Percentiles rank a stretch among this genome's conserved stretches.
phyloP scores from a whole-genome alignment of 2,113 vertebrate genomes.

The Athene noctua region DNA sequence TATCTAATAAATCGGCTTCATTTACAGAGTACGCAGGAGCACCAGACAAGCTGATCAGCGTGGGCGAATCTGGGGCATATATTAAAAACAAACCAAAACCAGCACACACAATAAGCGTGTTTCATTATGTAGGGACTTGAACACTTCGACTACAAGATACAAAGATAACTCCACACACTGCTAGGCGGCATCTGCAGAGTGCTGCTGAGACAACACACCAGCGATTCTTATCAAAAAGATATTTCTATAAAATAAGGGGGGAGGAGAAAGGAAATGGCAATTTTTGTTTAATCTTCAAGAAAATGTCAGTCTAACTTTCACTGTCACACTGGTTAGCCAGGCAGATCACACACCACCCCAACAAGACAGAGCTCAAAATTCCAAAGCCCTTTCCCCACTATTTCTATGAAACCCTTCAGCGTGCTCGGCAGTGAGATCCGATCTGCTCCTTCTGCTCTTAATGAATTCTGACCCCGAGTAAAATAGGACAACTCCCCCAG shows the following conservation, averaged over 20 bases:
- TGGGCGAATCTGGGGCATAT: conserved; percentile 16
- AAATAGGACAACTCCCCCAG: neutral
- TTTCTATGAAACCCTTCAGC: neutral
- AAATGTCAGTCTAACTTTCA: neutral
- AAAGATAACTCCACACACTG: neutral
- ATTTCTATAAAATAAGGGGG: neutral
- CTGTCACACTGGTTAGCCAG: neutral
- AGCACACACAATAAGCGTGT: neutral
- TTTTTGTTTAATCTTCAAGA: neutral
- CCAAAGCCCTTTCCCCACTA: neutral
- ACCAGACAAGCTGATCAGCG: neutral
- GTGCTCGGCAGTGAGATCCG: neutral
- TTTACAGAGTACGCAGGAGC: conserved; percentile 39
- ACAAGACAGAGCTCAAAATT: neutral
- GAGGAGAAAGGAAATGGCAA: neutral
- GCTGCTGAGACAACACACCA: neutral
- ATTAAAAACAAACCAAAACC: conserved; percentile 51
- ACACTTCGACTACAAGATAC: neutral
- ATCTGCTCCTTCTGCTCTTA: neutral
- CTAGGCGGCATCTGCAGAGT: neutral
- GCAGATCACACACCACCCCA: neutral
- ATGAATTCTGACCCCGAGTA: neutral
- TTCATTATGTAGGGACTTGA: conserved; percentile 39
- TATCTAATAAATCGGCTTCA: conserved; percentile 20
- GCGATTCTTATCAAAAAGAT: neutral